Conservation (phyloP, 2,797 vertebrate genomes). For the Iguana delicatissima region DNA sequence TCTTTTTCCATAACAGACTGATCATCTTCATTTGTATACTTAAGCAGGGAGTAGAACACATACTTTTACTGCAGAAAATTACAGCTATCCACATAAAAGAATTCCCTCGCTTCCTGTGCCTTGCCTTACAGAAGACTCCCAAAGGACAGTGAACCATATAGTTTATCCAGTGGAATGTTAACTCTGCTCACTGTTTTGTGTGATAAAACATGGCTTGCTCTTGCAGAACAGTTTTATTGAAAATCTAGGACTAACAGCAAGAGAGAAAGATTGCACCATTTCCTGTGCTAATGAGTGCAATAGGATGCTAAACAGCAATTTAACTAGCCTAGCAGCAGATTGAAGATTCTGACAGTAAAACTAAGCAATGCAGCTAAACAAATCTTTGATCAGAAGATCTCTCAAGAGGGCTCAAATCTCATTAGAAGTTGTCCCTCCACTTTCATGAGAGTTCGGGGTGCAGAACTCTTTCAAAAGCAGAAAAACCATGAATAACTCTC, state of each 20-base stretch:
- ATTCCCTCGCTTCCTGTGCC: slow-evolving; percentile 26
- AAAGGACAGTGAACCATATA: not conserved
- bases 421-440: not conserved
- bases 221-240: not conserved
- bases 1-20: slow-evolving; percentile 1
- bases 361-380: not conserved
- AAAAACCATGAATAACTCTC: too few species aligned
- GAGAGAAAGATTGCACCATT: slow-evolving; percentile 23
- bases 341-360: not conserved
- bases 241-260: not conserved
- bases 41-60: slow-evolving; percentile 21
- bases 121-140: not conserved
- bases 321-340: slow-evolving; percentile 38
- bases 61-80: slow-evolving; percentile 37
- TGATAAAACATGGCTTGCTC: slow-evolving; percentile 3
- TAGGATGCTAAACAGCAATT: slow-evolving; percentile 4
- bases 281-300: slow-evolving; percentile 18
- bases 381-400: not conserved
- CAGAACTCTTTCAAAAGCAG: too few species aligned
- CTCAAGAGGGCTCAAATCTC: not conserved
- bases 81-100: not conserved
- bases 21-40: not conserved
- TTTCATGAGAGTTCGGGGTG: too few species aligned
- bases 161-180: not conserved
- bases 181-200: not conserved